Base-by-base conservation (phyloP, 2,797 vertebrate species). In the Gadopsis marmoratus region DNA sequence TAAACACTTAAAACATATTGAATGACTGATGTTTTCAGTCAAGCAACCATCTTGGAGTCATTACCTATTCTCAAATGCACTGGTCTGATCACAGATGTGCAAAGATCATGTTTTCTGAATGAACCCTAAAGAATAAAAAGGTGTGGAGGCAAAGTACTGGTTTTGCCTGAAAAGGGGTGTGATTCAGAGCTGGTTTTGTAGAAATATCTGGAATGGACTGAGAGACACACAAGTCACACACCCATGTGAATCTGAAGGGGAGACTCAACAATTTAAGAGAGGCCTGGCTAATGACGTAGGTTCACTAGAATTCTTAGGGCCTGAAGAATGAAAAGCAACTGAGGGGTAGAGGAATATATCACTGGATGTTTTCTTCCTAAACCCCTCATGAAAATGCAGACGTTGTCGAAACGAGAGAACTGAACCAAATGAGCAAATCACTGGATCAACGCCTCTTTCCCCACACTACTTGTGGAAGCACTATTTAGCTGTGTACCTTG, bases 341-440 rank as follows among this genome's bases (percentile, higher is more conserved):
- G 65, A 69, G 37, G 9, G 60, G 3, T 31, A 39, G 16, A 55
- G 48, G 45, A 78, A 72, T 56, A 65, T 43, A 76, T 81, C 63
- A 65, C 16, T 41, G n/a, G 29, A 54, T 77, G 23, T 47, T 83
- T 82, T 70, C 29, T 26, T 71, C 50, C 6, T 35, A 29, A 81
- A 66, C 29, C 7, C 59, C 55, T 55, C 1, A 7, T n/a, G 4
- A 74, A 85, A 83, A 61, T 77, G 69, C 54, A 74, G 60, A 72
- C 33, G 16, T 13, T 64, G 62, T 54, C 47, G 47, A 82, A 81
- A 63, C 2, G 7, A 56, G 66, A 79, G 48, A 76, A 56, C 16
- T 78, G 73, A 83, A 63, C 68, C 43, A 74, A 86, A 87, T 84
- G 73, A 82, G 74, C 55, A 74, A 77, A 71, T 77, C 39, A 51